A percentile compares a stretch with the other conserved stretches of the same genome.
Conservation (phyloP, 37 sponge, comb jelly and placozoan genomes). For the Spongia lamella region DNA sequence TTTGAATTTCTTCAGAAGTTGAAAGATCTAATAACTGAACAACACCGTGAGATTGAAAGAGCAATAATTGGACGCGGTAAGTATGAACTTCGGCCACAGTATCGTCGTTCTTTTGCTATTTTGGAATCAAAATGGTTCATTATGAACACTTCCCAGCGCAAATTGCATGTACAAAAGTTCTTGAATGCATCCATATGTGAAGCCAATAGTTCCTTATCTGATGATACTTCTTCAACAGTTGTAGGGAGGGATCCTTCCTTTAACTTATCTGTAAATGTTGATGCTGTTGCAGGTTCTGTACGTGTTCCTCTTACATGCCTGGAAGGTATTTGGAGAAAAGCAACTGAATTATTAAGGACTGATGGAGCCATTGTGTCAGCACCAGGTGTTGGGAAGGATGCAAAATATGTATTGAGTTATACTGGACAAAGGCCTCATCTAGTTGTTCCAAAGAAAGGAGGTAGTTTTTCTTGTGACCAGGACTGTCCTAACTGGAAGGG, state of each 20-base stretch:
- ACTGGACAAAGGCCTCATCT: slow-evolving; percentile 33
- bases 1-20: slow-evolving; percentile 18
- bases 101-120: slow-evolving; percentile 10
- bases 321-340: slow-evolving; percentile 53
- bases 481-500: slow-evolving; percentile 38
- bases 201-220: too few relatives aligned
- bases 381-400: slow-evolving; percentile 21
- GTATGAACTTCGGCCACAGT: slow-evolving; percentile 11
- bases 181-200: slow-evolving; percentile 1
- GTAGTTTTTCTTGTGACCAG: slow-evolving; percentile 24
- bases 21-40: slow-evolving; percentile 30
- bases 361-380: slow-evolving; percentile 28
- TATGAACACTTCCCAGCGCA: slow-evolving; percentile 27
- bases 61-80: slow-evolving; percentile 39
- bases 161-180: neutral
- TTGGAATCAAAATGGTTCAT: slow-evolving; percentile 16
- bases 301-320: slow-evolving; percentile 32
- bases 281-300: slow-evolving; percentile 12
- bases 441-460: slow-evolving; percentile 23
- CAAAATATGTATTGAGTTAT: slow-evolving; percentile 41
- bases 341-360: slow-evolving; percentile 32
- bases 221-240: too few relatives aligned
- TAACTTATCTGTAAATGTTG: slow-evolving; percentile 18
- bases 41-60: slow-evolving; percentile 23
- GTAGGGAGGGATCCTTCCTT: neutral